phyloP scores from a whole-genome alignment of 2,797 vertebrate species.

The Aselliscus stoliczkanus region DNA sequence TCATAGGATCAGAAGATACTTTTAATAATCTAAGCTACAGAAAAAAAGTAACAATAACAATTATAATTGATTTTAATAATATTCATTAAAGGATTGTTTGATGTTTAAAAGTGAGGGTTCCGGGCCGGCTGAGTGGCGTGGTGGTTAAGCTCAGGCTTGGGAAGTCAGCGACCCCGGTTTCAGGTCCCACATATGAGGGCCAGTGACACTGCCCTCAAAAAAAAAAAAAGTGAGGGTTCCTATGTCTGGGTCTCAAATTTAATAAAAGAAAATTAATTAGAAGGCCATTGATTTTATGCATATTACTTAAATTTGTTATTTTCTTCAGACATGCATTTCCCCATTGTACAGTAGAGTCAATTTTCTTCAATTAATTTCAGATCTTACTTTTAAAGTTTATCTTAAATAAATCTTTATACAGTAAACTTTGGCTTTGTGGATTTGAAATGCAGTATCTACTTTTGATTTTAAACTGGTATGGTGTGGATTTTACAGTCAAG shows the following conservation, averaged over 20 bases:
- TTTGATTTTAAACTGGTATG: background rate
- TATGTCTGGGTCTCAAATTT: background rate
- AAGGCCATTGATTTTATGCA: background rate
- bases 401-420: background rate
- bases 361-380: background rate
- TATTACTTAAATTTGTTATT: background rate
- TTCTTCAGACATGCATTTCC: background rate
- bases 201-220: too few relatives aligned
- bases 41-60: background rate
- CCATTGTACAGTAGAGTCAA: background rate
- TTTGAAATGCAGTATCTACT: background rate
- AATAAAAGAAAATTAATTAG: background rate
- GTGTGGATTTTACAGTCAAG: background rate
- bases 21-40: background rate
- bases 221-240: background rate
- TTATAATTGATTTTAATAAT: background rate
- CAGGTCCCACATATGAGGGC: too few relatives aligned
- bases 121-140: too few relatives aligned
- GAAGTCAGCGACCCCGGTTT: too few relatives aligned
- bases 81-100: background rate
- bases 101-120: background rate
- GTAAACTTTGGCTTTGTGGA: background rate
- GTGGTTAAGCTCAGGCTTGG: too few relatives aligned
- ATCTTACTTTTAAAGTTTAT: background rate
- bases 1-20: background rate